Conservation (phyloP, 2,113 vertebrate genomes). For the Rattus rattus region DNA sequence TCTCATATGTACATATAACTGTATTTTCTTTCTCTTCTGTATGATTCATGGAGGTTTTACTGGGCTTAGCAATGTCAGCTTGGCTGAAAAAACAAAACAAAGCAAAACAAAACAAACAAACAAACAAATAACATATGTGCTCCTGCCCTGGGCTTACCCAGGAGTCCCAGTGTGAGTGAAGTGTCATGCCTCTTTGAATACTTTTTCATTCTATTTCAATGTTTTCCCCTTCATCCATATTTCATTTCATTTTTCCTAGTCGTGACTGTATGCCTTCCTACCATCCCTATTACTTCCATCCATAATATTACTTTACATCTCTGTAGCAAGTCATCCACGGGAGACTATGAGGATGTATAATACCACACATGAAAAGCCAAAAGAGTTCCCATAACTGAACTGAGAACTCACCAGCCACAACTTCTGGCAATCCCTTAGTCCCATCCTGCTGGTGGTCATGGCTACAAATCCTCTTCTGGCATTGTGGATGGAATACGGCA, state of each 20-base stretch:
- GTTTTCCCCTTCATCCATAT: neutral
- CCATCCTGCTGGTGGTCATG: rapidly evolving
- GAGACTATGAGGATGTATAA: constrained; percentile 41
- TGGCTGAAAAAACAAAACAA: too few species aligned
- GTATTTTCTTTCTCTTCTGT: too few species aligned
- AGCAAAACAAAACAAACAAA: too few species aligned
- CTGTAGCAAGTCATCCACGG: neutral
- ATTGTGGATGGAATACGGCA: neutral
- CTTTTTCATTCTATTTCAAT: neutral
- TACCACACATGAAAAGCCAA: constrained; percentile 33
- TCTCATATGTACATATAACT: too few species aligned
- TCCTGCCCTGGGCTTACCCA: neutral
- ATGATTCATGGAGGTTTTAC: too few species aligned
- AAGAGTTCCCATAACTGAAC: constrained; percentile 51
- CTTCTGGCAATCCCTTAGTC: neutral
- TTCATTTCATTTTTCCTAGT: neutral
- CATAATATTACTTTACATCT: neutral
- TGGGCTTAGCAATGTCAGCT: too few species aligned
- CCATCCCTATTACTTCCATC: neutral
- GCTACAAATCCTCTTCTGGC: neutral
- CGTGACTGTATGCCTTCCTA: neutral
- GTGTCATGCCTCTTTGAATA: neutral
- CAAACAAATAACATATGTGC: too few species aligned
- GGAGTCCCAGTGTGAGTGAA: rapidly evolving
- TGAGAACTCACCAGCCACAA: constrained; percentile 38